Percentiles rank a stretch among this genome's conserved stretches.
Conservation (phyloP, 2,113 vertebrate species). For the Tragelaphus imberbis region DNA sequence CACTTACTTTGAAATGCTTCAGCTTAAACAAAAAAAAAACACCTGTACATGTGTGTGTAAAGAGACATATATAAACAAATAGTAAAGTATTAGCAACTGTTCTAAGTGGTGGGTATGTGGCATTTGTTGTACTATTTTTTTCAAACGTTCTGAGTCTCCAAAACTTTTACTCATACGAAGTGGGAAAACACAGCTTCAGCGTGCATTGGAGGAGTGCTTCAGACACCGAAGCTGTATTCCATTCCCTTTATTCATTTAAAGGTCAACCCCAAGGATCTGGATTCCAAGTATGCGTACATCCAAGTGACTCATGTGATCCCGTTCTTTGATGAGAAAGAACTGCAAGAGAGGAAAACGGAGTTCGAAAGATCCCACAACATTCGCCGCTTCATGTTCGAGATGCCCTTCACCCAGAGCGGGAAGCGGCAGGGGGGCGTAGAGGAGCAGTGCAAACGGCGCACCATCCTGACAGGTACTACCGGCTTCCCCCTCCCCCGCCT, state of each 20-base stretch:
- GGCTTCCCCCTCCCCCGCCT: rapidly evolving
- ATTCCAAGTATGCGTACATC: conserved; percentile 97
- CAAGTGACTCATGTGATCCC: conserved; percentile 97
- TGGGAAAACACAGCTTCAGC: neutral
- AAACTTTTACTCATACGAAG: neutral
- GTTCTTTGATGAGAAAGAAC: conserved; percentile 96
- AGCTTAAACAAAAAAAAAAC: neutral
- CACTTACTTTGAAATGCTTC: neutral
- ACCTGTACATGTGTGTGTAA: rapidly evolving
- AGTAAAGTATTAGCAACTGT: neutral
- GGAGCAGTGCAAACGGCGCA: conserved; percentile 96
- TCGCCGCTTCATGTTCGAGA: conserved; percentile 97
- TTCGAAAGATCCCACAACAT: conserved; percentile 98
- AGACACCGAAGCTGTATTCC: neutral
- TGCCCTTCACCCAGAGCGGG: conserved; percentile 95
- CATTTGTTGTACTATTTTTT: neutral
- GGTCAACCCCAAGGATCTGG: conserved; percentile 99
- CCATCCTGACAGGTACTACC: conserved; percentile 96
- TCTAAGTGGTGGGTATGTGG: neutral
- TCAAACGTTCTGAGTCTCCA: neutral
- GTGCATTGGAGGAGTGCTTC: neutral
- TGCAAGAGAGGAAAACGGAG: conserved; percentile 93
- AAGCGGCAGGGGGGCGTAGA: conserved; percentile 95
- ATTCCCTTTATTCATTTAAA: conserved; percentile 63
- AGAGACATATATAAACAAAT: neutral